Evolutionary conservation across 2,113 vertebrate genomes (phyloP).

Genomic region (Irena cyanogastra): DNA sequence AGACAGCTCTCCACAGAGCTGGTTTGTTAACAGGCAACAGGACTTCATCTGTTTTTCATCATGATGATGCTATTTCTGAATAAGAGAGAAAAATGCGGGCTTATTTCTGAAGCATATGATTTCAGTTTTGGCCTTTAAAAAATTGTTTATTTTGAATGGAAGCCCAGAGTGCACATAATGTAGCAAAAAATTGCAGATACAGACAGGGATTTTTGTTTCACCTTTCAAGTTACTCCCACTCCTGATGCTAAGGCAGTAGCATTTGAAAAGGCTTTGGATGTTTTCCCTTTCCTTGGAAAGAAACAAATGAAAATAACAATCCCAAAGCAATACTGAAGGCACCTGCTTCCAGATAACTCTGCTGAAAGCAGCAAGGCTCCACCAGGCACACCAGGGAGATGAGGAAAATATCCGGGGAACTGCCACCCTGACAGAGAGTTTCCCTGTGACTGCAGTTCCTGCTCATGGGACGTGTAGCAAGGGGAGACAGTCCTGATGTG

Average conservation of each 20-base stretch:
- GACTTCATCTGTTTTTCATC: not conserved
- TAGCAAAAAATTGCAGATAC: not conserved
- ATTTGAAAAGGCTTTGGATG: not conserved
- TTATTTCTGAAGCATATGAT: not conserved
- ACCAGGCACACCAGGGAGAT: not conserved
- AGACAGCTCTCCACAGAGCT: not conserved
- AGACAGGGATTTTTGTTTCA: not conserved
- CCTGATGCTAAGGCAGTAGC: not conserved
- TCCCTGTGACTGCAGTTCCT: not conserved
- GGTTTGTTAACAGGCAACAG: not conserved
- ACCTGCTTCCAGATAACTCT: not conserved
- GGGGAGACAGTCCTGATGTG: not conserved
- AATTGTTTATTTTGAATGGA: not conserved
- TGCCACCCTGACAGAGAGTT: not conserved
- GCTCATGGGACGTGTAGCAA: not conserved
- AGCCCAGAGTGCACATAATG: not conserved
- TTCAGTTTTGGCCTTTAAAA: not conserved
- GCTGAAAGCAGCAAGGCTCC: not conserved
- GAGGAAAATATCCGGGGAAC: not conserved
- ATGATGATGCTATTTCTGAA: not conserved
- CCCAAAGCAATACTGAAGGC: not conserved
- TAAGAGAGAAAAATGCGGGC: not conserved
- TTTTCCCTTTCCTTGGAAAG: not conserved
- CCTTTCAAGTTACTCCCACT: not conserved
- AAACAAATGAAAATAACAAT: not conserved